These are phyloP conservation scores for Hormiphora californensis DNA, from an alignment of 37 sponge, comb jelly and placozoan genomes.

Conservation along the genomic window DNA sequence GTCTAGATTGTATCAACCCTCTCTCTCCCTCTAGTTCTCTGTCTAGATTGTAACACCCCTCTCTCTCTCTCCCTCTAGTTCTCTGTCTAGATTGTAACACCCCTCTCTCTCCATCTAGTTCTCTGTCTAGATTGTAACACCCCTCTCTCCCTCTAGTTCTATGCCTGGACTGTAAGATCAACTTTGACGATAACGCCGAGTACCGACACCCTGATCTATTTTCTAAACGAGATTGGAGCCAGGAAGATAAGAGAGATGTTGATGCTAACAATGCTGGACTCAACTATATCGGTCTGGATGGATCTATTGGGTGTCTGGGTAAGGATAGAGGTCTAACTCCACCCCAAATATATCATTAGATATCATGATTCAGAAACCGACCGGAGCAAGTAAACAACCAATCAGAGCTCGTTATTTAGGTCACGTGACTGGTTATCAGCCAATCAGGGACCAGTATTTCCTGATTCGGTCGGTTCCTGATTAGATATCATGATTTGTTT, in stretches of 20 bases:
- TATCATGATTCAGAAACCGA: too few relatives aligned
- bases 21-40: neutral
- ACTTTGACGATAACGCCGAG: constrained; percentile 88
- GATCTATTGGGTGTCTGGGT: constrained; percentile 92
- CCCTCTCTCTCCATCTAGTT: neutral
- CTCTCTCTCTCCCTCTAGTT: neutral
- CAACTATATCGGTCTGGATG: constrained; percentile 72
- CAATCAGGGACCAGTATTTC: too few relatives aligned
- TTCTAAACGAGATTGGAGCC: constrained; percentile 73
- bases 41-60: too few relatives aligned
- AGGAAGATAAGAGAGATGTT: constrained; percentile 89
- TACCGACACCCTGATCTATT: constrained; percentile 77
- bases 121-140: neutral
- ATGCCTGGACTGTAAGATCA: constrained; percentile 94
- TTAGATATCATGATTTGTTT: too few relatives aligned
- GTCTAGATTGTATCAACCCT: neutral
- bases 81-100: neutral
- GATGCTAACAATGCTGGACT: constrained; percentile 69
- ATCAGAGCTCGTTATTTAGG: too few relatives aligned
- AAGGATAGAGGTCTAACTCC: neutral
- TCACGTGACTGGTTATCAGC: too few relatives aligned
- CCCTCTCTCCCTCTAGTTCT: constrained; percentile 59
- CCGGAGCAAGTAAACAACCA: too few relatives aligned
- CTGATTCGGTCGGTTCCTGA: too few relatives aligned
- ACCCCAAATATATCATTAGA: too few relatives aligned